Evolutionary conservation across 2,888 invertebrate genomes (phyloP).

Genomic region (Agrochola lychnidis): DNA sequence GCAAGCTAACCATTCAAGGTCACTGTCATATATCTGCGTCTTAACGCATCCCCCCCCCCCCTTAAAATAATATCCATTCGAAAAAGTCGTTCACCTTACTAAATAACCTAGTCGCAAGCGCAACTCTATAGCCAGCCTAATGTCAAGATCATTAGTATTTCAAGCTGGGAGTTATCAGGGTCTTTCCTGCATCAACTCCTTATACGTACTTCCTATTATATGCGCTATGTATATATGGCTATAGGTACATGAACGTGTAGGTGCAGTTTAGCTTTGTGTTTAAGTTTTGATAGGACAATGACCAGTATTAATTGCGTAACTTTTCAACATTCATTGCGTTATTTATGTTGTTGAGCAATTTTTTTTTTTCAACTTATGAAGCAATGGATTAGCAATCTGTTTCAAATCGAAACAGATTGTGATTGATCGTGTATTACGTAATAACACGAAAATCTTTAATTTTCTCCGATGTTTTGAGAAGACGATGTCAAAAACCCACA

Average conservation of each 20-base stretch:
- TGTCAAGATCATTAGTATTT: slow-evolving; percentile 60
- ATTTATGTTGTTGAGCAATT: too few species aligned
- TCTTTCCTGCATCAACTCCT: slow-evolving; percentile 60
- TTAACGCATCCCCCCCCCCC: too few species aligned
- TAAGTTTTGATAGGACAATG: slow-evolving; percentile 19
- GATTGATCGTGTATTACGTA: too few species aligned
- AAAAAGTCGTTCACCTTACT: not conserved
- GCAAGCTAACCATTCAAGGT: too few species aligned
- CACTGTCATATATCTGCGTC: too few species aligned
- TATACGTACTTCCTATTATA: slow-evolving; percentile 60
- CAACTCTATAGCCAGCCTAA: slow-evolving; percentile 34
- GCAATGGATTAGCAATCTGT: too few species aligned
- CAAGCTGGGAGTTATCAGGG: slow-evolving; percentile 42
- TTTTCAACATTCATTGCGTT: too few species aligned
- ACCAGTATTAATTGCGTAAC: not conserved
- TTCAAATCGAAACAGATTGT: too few species aligned
- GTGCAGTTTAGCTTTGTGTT: slow-evolving; percentile 26
- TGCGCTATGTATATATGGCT: slow-evolving; percentile 21
- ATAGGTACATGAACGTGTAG: slow-evolving; percentile 23
- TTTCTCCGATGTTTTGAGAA: not conserved
- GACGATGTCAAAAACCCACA: not conserved
- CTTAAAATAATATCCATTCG: not conserved
- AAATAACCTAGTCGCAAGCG: slow-evolving; percentile 10
- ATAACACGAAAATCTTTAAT: not conserved
- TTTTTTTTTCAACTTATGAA: too few species aligned